Evolutionary conservation across 1,140 invertebrate species (phyloP).

Genomic region (Latrodectus geometricus): DNA sequence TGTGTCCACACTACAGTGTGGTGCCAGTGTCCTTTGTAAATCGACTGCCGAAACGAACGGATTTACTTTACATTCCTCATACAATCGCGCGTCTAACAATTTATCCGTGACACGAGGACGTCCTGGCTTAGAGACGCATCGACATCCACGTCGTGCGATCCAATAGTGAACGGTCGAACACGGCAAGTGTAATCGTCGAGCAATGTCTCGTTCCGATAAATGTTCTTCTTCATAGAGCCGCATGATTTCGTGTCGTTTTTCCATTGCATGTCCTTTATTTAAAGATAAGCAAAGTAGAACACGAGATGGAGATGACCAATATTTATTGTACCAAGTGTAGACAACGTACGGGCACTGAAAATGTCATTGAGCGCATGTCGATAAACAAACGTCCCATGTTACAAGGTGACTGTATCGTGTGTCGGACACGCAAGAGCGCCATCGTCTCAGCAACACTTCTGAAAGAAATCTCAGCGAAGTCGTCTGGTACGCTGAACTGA

Average conservation of each 20-base stretch:
- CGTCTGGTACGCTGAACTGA: too few relatives aligned
- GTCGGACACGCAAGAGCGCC: not conserved
- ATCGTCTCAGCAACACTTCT: not conserved
- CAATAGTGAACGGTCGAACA: slow-evolving; percentile 41
- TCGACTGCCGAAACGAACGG: not conserved
- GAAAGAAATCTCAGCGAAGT: too few relatives aligned
- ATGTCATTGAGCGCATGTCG: not conserved
- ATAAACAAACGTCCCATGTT: not conserved
- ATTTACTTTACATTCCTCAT: not conserved
- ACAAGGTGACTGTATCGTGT: not conserved
- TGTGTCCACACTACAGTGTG: not conserved
- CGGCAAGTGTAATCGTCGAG: not conserved
- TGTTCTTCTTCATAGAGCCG: not conserved
- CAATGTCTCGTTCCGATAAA: slow-evolving; percentile 8
- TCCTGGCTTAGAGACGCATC: too few relatives aligned
- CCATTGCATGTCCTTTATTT: slow-evolving; percentile 3
- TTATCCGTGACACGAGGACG: not conserved
- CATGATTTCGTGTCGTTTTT: not conserved
- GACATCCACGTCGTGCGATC: too few relatives aligned
- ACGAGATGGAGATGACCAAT: not conserved
- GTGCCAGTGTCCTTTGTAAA: not conserved
- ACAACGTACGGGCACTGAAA: not conserved
- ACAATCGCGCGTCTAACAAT: not conserved
- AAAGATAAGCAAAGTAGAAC: not conserved
- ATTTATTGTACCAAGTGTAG: not conserved